Evolutionary conservation across 2,888 invertebrate genomes (phyloP), one percentile per base, ranked within the genome.

Genomic region (Apoderus coryli): DNA sequence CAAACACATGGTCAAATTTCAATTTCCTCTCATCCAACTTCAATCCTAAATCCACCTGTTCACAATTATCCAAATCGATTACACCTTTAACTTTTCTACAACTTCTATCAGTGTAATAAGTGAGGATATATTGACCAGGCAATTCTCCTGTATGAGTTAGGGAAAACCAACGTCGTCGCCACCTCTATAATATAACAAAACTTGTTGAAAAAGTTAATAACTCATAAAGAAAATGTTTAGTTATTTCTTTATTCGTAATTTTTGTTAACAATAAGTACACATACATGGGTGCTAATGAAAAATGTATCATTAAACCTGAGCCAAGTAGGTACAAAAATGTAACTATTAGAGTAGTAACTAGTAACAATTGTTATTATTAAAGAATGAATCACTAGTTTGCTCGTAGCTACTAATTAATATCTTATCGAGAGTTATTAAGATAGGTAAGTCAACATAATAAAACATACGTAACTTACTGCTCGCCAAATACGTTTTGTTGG

Each of bases 161-260:
- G 43, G 86, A 79, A 62, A 93, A 95, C 85, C 88, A 95, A 49
- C 93, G 72, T 55, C 80, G 74, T 57, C 90, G 76, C 93, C 93
- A 93, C 68, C 88, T 79, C 93, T 95, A 37, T 31, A 43, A 44
- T 39, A 27, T 31, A 36, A 57, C 54, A 32, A 39, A 42, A 36
- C 44, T 34, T 22, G 11, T 23, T n/a, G n/a, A n/a, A n/a, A 25
- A 26, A 31, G 26, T 30, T 15, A 10, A 29, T 29, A 3, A 3
- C 2, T 3, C 14, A 15, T 29, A 14, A 12, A 13, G 24, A 10
- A 23, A 23, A 14, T 38, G 39, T 30, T 19, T 7, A 40, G 35
- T 33, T 37, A 34, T 16, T 16, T 35, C 44, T 48, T 47, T 48
- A 41, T 48, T 47, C 47, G 39, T 41, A 37, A 37, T 45, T 43